Evolutionary conservation across 1,140 invertebrate genomes (phyloP).

Genomic region (Drosophila pseudoobscura): DNA sequence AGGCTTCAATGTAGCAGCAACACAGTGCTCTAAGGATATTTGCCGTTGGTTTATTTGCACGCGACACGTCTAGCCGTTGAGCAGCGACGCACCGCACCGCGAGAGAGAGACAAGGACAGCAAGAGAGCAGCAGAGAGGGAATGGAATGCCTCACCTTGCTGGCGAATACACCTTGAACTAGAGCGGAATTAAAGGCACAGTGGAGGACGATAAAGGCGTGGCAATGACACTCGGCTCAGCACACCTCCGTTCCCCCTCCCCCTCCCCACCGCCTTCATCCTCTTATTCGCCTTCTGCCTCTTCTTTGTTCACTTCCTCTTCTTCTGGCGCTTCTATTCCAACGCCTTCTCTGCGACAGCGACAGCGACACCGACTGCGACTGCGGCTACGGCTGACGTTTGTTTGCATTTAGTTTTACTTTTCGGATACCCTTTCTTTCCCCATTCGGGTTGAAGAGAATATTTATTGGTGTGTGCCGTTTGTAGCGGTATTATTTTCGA

Average conservation of each 20-base stretch:
- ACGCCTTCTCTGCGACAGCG: not conserved
- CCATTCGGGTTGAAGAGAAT: no score
- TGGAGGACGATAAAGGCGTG: constrained; percentile 33
- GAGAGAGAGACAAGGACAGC: not conserved
- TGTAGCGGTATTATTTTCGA: no score
- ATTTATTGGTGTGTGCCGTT: no score
- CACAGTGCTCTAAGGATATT: no score
- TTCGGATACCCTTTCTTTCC: not conserved
- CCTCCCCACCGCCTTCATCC: not conserved
- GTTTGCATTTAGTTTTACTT: constrained; percentile 39
- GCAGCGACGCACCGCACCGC: no score
- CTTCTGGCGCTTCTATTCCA: not conserved
- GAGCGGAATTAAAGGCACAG: not conserved
- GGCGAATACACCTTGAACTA: not conserved
- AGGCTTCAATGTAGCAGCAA: no score
- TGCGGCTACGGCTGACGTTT: constrained; percentile 23
- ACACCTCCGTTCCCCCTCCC: constrained; percentile 10
- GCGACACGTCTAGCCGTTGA: no score
- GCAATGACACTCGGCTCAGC: constrained; percentile 34
- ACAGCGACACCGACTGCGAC: no score
- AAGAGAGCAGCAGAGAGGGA: not conserved
- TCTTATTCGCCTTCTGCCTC: constrained; percentile 24
- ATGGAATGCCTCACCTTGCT: no score
- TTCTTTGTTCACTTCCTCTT: not conserved
- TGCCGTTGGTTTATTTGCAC: no score